These are phyloP conservation scores for Ciconia boyciana DNA, from an alignment of 2,113 vertebrate species.

Conservation along the genomic window DNA sequence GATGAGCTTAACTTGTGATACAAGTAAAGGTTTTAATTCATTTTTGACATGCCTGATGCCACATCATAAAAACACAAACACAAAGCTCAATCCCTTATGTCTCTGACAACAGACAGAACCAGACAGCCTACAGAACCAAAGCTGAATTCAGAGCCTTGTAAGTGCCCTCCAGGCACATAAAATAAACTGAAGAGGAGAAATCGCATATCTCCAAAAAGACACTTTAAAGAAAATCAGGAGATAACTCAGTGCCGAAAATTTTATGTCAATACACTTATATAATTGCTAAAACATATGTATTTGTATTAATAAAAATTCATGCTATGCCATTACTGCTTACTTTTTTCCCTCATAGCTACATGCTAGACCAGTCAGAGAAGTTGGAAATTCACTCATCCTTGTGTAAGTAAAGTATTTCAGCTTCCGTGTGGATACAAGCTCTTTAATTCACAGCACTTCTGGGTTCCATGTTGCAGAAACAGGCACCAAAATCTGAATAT, in stretches of 20 bases:
- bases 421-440: not conserved
- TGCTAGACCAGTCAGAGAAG: not conserved
- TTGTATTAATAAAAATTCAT: not conserved
- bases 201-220: accelerated
- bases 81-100: not conserved
- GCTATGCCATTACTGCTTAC: not conserved
- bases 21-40: not conserved
- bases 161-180: not conserved
- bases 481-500: not conserved
- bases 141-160: not conserved
- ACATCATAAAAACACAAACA: not conserved
- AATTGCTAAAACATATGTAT: not conserved
- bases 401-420: not conserved
- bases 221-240: not conserved
- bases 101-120: not conserved
- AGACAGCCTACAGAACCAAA: not conserved
- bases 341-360: not conserved
- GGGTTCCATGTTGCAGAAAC: not conserved
- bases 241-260: not conserved
- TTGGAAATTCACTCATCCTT: not conserved
- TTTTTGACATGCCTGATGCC: not conserved
- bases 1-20: not conserved
- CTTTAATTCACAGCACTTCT: not conserved
- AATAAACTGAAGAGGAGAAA: not conserved
- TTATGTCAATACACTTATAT: not conserved